Evolutionary conservation across 2,113 vertebrate species (phyloP), one percentile per base, ranked within the genome.

Genomic region (Siniperca knerii): DNA sequence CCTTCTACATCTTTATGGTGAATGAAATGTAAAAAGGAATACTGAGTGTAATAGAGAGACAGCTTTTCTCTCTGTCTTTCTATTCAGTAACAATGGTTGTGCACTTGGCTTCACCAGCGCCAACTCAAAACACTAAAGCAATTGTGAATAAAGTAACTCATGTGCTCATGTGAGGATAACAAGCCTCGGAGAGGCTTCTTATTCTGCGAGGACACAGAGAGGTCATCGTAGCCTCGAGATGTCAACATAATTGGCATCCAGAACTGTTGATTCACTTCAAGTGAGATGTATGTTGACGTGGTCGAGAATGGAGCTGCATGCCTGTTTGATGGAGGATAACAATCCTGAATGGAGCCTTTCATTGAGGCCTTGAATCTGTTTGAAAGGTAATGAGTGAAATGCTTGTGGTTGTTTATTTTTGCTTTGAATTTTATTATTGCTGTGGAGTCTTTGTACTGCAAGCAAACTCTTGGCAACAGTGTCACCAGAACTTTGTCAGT

Each of bases 201-300:
- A 29, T 55, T 40, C 13, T 79, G 54, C 1, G 33, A 79, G 68
- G 58, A 75, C 75, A 81, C 12, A 4, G 29, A 60, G 62, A 75
- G 82, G 87, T 87, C 79, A 77, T 11, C n/a, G 20, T 10, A 71
- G 44, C 79, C 44, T 46, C 0, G 2, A 84, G 80, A 78, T 80
- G 79, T 89, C 80, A 70, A 67, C 15, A 37, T 92, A 85, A 90
- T 88, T 91, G 83, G 71, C 77, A 83, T 86, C 79, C 71, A 77
- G 69, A 90, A 62, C 58, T 77, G 69, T 33, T 84, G 70, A 90
- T 75, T 87, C 57, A 77, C 35, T 71, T 62, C 37, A 74, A 74
- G 72, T 77, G 69, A 61, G 75, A 70, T 9, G 73, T 61, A 44
- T 55, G 69, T 61, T 81, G 80, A 81, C 5, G 74, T 64, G 67